Base-by-base conservation (phyloP, 2,888 invertebrate genomes). In the Rambutsinella grinnellia region DNA sequence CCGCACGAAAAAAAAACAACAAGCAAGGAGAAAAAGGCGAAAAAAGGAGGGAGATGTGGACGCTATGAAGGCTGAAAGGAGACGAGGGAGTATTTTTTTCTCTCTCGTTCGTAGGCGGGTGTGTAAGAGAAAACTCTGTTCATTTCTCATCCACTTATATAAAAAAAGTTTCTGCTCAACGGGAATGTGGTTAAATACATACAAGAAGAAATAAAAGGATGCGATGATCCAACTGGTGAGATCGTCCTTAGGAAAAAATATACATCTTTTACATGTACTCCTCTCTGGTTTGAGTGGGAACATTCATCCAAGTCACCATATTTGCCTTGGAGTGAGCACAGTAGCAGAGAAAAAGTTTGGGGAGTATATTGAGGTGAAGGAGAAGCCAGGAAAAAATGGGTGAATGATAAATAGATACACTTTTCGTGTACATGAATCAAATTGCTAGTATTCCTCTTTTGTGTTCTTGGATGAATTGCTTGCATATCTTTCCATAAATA, bases 331-430 rank as follows among this genome's bases (percentile, higher is more conserved):
- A n/a, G n/a, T n/a, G n/a, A n/a, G n/a, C n/a, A n/a, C n/a, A n/a
- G n/a, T n/a, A n/a, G n/a, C n/a, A n/a, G n/a, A n/a, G n/a, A n/a
- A n/a, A n/a, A n/a, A n/a, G n/a, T n/a, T n/a, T n/a, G n/a, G n/a
- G n/a, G n/a, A n/a, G n/a, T n/a, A n/a, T n/a, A n/a, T n/a, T n/a
- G n/a, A n/a, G n/a, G 61, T 13, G 36, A 49, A 19, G 60, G 13
- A 60, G 28, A 49, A 56, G 47, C 26, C 27, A 58, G 57, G 47
- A 17, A 47, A 19, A 57, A 57, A 57, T 54, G 70, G 70, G 62
- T 61, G 56, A 56, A 70, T 70, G 70, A 70, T 70, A 70, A 70
- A 70, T 70, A 70, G 70, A 56, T 62, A 46, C 54, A 62, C 23
- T 62, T 62, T 61, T 47, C 70, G 28, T 62, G 70, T 56, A 56